Conservation (phyloP, 2,113 vertebrate species). For the Sebastes fasciatus region DNA sequence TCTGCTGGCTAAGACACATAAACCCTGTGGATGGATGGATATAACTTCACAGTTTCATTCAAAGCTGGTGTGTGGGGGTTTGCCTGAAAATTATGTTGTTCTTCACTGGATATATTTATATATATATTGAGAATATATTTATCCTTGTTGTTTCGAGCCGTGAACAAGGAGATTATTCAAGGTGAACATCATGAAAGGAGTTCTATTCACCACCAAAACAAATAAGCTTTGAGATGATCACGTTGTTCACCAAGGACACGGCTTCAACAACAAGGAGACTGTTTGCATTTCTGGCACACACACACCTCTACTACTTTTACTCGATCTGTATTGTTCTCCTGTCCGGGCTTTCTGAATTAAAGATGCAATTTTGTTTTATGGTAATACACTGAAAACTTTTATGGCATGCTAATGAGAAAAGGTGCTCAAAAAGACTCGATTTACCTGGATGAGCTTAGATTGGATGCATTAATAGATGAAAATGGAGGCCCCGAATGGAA, state of each 20-base stretch:
- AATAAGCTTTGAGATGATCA: conserved; percentile 5
- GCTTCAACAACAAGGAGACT: conserved; percentile 4
- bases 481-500: neutral
- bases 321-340: conserved; percentile 9
- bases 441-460: conserved; percentile 15
- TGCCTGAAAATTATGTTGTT: neutral
- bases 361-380: conserved; percentile 1
- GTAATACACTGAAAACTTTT: conserved; percentile 1
- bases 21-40: too few relatives aligned
- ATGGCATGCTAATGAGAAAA: conserved; percentile 35
- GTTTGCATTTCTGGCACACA: neutral
- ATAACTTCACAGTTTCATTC: too few relatives aligned
- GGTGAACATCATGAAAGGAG: conserved; percentile 3
- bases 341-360: conserved; percentile 1
- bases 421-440: conserved; percentile 16
- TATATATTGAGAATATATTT: neutral
- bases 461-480: conserved; percentile 39
- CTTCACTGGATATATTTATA: too few relatives aligned
- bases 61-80: too few relatives aligned
- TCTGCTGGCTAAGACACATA: neutral
- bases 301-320: neutral
- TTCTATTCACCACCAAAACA: neutral
- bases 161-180: neutral
- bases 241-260: neutral
- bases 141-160: neutral